These are phyloP conservation scores for Pseudococcus viburni DNA, from an alignment of 2,888 invertebrate species.

Conservation along the genomic window DNA sequence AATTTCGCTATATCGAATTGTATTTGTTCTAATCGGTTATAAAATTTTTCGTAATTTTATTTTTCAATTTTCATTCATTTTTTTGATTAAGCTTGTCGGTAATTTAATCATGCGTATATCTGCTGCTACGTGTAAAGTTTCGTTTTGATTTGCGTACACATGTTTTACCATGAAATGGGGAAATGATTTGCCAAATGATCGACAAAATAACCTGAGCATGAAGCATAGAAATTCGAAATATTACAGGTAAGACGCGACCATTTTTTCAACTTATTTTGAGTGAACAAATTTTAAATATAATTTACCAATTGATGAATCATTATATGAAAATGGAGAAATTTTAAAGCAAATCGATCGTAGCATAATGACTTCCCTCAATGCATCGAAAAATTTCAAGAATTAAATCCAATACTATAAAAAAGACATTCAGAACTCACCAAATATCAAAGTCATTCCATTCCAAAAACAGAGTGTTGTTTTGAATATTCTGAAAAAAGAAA, in stretches of 20 bases:
- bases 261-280: neutral
- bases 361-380: no score
- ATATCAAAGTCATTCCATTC: no score
- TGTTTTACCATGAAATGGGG: slow-evolving; percentile 64
- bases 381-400: no score
- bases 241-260: slow-evolving; percentile 45
- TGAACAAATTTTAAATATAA: no score
- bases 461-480: no score
- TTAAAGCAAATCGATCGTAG: no score
- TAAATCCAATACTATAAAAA: no score
- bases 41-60: neutral
- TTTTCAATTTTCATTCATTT: slow-evolving; percentile 1
- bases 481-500: no score
- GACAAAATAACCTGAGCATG: slow-evolving; percentile 64
- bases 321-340: no score
- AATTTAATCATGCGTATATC: slow-evolving; percentile 17
- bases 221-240: slow-evolving; percentile 62
- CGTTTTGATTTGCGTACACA: slow-evolving; percentile 19
- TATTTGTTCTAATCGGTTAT: slow-evolving; percentile 26
- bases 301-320: no score
- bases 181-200: slow-evolving; percentile 61
- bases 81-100: neutral
- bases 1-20: slow-evolving; percentile 27
- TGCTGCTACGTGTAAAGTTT: neutral
- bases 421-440: no score